A percentile compares a stretch with the other conserved stretches of the same genome.
phyloP scores from a whole-genome alignment of 1,140 invertebrate genomes.

The Streblospio benedicti region DNA sequence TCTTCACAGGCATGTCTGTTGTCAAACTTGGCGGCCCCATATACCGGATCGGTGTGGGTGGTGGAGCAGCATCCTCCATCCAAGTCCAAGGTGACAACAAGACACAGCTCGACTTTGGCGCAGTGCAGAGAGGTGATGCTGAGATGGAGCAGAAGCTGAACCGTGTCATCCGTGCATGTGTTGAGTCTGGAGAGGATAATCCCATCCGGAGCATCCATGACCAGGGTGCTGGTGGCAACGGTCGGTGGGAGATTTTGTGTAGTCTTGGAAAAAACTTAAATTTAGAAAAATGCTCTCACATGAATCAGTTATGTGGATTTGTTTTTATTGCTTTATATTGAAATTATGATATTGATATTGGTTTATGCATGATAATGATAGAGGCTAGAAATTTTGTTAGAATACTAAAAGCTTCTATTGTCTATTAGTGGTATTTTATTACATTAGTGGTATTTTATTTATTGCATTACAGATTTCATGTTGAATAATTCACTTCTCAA shows the following conservation, averaged over 20 bases:
- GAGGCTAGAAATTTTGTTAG: too few species aligned
- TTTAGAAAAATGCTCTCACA: conserved; percentile 8
- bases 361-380: too few species aligned
- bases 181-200: conserved; percentile 70
- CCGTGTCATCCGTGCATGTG: conserved; percentile 80
- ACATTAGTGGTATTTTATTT: too few species aligned
- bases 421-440: too few species aligned
- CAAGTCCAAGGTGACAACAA: conserved; percentile 79
- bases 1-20: conserved; percentile 51
- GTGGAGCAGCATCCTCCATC: conserved; percentile 91
- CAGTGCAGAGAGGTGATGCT: conserved; percentile 92
- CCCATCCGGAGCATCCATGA: conserved; percentile 91
- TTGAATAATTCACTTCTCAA: too few species aligned
- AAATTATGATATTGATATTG: too few species aligned
- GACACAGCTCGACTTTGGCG: conserved; percentile 81
- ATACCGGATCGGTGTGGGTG: conserved; percentile 90
- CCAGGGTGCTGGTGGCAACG: conserved; percentile 95
- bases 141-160: conserved; percentile 99
- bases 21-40: conserved; percentile 94
- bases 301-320: too few species aligned
- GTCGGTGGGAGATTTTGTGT: conserved; percentile 42
- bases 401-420: too few species aligned
- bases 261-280: background rate
- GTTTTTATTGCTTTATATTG: background rate
- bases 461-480: too few species aligned